Evolutionary conservation across 2,888 invertebrate species (phyloP), one percentile per base, ranked within the genome.

Genomic region (Sinodicranocentrus sp.): DNA sequence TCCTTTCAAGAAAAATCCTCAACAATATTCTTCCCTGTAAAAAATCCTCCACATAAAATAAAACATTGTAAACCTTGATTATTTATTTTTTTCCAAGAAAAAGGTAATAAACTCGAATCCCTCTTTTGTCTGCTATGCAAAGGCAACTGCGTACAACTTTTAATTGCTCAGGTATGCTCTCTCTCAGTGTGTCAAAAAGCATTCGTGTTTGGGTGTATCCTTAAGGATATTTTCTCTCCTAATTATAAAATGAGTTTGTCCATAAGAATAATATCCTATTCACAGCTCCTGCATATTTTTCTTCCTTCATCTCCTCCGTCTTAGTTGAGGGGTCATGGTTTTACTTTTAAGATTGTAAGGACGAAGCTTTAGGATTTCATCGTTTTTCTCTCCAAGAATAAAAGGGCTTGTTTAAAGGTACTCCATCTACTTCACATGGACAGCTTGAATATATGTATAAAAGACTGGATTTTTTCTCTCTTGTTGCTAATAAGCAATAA

Each of bases 351-450:
- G 84, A 82, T 79, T 85, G 86, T 78, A 84, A 86, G 84, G 87
- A 88, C 87, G n/a, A n/a, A 86, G 86, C 82, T 88, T 88, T 88
- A 88, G 85, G 85, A 86, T 85, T 70, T 68, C 68, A 5, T 17
- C 19, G 52, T 52, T 26, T 48, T 26, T 26, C 19, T 17, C 43
- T 23, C 21, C 44, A 33, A 33, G 33, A 33, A 33, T 3, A 13
- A 23, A 61, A 70, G 63, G 78, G 70, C 70, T 52, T 61, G 70
- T 59, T 70, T 8, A 15, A 52, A 76, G 67, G 67, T 54, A 76
- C 75, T 63, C 61, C 21, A 57, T 21, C 33, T 21, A 59, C 17
- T 21, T 13, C 10, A 61, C 61, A 21, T 26, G 63, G 63, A 67
- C 76, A 67, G 39, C 54, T 23, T 21, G 43, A 10, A 33, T 33